A percentile compares a stretch with the other conserved stretches of the same genome.
These are phyloP conservation scores for Illadopsis cleaveri DNA, from an alignment of 2,113 vertebrate species.

Conservation along the genomic window DNA sequence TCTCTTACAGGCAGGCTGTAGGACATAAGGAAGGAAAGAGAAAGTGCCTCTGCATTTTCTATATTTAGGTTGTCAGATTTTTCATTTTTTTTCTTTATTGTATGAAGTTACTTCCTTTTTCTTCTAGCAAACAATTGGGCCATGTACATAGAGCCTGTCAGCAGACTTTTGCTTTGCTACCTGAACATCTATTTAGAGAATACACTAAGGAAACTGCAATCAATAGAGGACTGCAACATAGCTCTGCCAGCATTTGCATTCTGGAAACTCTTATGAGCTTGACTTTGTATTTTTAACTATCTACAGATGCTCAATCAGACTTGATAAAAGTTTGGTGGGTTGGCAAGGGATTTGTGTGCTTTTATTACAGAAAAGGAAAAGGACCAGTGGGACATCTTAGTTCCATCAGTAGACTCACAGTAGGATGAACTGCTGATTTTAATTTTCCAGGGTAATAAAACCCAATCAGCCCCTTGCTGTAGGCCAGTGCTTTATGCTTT, in stretches of 20 bases:
- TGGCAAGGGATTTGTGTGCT: background rate
- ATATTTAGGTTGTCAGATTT: background rate
- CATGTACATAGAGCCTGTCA: background rate
- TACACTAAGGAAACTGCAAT: background rate
- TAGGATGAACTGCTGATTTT: background rate
- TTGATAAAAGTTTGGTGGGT: background rate
- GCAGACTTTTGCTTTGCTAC: constrained; percentile 24
- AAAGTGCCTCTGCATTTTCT: constrained; percentile 49
- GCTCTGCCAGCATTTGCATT: background rate
- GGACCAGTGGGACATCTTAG: background rate
- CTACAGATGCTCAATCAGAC: constrained; percentile 1
- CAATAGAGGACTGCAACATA: background rate
- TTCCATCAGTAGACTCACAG: background rate
- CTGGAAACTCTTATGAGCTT: background rate
- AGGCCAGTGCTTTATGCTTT: background rate
- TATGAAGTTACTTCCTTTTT: background rate
- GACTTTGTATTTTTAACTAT: constrained; percentile 46
- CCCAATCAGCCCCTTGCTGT: background rate
- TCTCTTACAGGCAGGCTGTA: constrained; percentile 35
- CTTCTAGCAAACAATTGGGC: background rate
- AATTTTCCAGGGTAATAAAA: constrained; percentile 8
- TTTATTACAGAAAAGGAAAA: background rate
- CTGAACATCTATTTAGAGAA: background rate
- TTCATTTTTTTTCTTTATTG: background rate
- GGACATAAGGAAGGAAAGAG: constrained; percentile 33